Base-by-base conservation (phyloP, 2,797 vertebrate species). In the Enteromius fasciolatus region DNA sequence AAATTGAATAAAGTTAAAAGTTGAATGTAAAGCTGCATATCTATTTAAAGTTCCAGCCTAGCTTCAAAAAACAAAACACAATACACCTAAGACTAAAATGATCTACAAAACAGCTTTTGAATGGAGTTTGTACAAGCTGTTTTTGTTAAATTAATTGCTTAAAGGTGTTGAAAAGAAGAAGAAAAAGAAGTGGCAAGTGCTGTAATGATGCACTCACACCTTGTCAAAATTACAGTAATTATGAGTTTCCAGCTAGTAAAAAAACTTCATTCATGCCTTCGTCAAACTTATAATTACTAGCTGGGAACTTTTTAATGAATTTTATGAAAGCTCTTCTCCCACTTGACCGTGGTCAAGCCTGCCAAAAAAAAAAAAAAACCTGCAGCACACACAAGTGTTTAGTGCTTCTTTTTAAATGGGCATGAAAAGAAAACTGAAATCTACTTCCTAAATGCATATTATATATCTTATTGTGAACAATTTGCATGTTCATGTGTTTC, bases 271-370 rank as follows among this genome's bases (percentile, higher is more conserved):
- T 63, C 74, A 63, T 76, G 74, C 44, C 54, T 61, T 63, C 4
- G 23, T 44, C 74, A 76, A 76, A 41, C 57, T 57, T 75, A 75
- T 76, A 76, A 77, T 63, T 63, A 77, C 57, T 31, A 44, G 59
- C 17, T 46, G 41, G 75, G 46, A 77, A 77, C 75, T 64, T 76
- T 76, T 76, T 76, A 76, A 63, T 64, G 41, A 77, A 77, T 77
- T 77, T 77, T 3, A 64, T 77, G 57, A 63, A 63, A 77, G 75
- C 75, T 77, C 75, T 46, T 77, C 75, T 64, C 39, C 59, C 75
- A 46, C 61, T 64, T 77, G 57, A 31, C 20, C 33, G 7, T 75
- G 72, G 72, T 74, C 72, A 63, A 76, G 41, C 39, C 23, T 20
- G 54, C 12, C 8, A 28, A 2, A 1, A 1, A 28, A 54, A 54